phyloP scores from a whole-genome alignment of 2,888 invertebrate species.

The Drosophila greeni region DNA sequence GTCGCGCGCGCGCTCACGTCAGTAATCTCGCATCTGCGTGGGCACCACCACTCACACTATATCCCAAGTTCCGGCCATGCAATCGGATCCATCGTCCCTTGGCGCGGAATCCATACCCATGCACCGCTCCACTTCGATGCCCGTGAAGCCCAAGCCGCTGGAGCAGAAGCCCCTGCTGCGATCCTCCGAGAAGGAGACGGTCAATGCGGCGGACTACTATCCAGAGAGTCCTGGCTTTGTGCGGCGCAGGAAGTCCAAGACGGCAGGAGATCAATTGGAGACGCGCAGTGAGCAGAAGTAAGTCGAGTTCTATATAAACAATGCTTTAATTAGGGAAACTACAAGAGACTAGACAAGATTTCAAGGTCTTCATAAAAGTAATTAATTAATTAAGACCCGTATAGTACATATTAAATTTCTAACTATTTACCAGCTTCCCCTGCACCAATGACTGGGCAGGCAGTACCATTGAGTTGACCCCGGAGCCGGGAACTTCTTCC shows the following conservation, averaged over 20 bases:
- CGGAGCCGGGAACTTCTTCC: constrained; percentile 38
- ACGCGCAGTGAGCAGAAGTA: constrained; percentile 74
- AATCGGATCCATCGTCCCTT: constrained; percentile 47
- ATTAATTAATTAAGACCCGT: neutral
- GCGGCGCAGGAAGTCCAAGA: constrained; percentile 56
- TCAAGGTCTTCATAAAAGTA: neutral
- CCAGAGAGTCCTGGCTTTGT: constrained; percentile 71
- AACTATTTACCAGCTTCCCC: constrained; percentile 61
- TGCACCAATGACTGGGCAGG: constrained; percentile 74
- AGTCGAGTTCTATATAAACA: constrained; percentile 26
- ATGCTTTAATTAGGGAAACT: neutral
- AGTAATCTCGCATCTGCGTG: constrained; percentile 27
- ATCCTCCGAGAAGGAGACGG: constrained; percentile 76
- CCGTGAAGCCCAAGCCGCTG: constrained; percentile 75
- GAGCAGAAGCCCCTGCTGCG: constrained; percentile 71
- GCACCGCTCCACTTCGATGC: constrained; percentile 77
- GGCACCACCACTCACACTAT: constrained; percentile 56
- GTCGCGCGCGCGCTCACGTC: constrained; percentile 21
- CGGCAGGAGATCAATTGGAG: constrained; percentile 53
- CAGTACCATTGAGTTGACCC: constrained; percentile 75
- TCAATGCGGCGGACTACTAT: constrained; percentile 71
- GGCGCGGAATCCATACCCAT: constrained; percentile 56
- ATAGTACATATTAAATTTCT: neutral
- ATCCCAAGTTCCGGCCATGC: constrained; percentile 35
- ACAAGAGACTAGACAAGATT: neutral